A percentile compares a stretch with the other conserved stretches of the same genome.
These are phyloP conservation scores for Psylliodes chrysocephalus DNA, from an alignment of 2,888 invertebrate genomes.

Conservation along the genomic window DNA sequence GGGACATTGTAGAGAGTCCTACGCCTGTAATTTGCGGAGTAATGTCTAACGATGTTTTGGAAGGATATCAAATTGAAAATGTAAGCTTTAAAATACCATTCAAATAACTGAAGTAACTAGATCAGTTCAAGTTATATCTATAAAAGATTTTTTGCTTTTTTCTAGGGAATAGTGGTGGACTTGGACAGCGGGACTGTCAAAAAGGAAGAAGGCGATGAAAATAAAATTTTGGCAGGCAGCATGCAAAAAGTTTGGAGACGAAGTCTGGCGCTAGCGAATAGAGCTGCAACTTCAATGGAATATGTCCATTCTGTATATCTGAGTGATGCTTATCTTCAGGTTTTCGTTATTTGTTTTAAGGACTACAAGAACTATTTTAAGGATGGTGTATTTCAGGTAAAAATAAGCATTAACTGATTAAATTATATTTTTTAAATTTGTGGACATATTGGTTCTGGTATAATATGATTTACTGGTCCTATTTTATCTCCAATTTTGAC, in stretches of 20 bases:
- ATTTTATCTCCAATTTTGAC: too few species aligned
- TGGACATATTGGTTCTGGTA: too few species aligned
- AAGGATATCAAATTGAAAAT: conserved; percentile 66
- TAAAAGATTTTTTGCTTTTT: conserved; percentile 44
- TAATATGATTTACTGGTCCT: too few species aligned
- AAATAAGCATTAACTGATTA: too few species aligned
- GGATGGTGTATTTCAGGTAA: conserved; percentile 62
- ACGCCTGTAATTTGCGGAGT: conserved; percentile 82
- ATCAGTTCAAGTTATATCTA: too few species aligned
- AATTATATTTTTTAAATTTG: too few species aligned
- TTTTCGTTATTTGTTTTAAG: conserved; percentile 81
- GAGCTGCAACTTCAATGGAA: conserved; percentile 64
- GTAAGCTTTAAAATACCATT: conserved; percentile 59
- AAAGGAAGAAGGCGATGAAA: conserved; percentile 79
- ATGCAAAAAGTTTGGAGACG: conserved; percentile 76
- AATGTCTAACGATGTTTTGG: conserved; percentile 64
- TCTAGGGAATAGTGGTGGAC: conserved; percentile 80
- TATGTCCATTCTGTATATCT: conserved; percentile 77
- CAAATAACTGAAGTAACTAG: too few species aligned
- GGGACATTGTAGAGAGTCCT: conserved; percentile 78
- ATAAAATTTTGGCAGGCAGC: conserved; percentile 76
- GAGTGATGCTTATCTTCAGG: conserved; percentile 80
- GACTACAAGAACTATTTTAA: conserved; percentile 73
- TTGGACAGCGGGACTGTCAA: conserved; percentile 73
- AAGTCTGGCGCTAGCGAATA: conserved; percentile 65